Base-by-base conservation (phyloP, 2,113 vertebrate species). In the Stigmatopora nigra region DNA sequence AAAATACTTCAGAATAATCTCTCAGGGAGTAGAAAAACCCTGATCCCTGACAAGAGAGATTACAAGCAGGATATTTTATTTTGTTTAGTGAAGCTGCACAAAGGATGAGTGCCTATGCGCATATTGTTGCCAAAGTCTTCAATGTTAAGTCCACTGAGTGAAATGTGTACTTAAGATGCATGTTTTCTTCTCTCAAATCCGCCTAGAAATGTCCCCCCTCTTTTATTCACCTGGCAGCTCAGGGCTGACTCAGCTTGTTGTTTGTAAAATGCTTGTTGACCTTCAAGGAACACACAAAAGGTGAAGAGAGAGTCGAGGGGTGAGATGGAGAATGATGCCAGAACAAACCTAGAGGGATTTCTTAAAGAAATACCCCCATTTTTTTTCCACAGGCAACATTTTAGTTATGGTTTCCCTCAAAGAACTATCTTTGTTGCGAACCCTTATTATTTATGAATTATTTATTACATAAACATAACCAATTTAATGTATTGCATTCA, bases 1-100 rank as follows among this genome's bases (percentile, higher is more conserved):
- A 75, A 84, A 83, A 80, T 85, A 65, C 82, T 87, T 87, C n/a
- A 78, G 78, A 78, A 82, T 74, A 87, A 82, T 78, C 60, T 73
- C 61, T 19, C 48, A 52, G 64, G 65, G 58, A 78, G 55, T 61
- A 63, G 62, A 63, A 44, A 69, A 69, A 64, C 83, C 66, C 49
- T 58, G 19, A 71, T 82, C 73, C 70, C 22, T 84, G 69, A 84
- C 85, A 73, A 75, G 77, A 61, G 76, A 80, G 85, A 85, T 88
- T 87, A 87, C 72, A 52, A 51, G 72, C 75, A 67, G 76, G 79
- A 80, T 85, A 77, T 84, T 86, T 86, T 77, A 83, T 85, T 85
- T 83, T 82, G 78, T 82, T 79, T 65, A 0, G 77, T 83, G 25
- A 77, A 49, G 72, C 72, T 59, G 13, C 69, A 81, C 78, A 84